phyloP scores from a whole-genome alignment of 2,113 vertebrate species.

The Albula glossodonta region DNA sequence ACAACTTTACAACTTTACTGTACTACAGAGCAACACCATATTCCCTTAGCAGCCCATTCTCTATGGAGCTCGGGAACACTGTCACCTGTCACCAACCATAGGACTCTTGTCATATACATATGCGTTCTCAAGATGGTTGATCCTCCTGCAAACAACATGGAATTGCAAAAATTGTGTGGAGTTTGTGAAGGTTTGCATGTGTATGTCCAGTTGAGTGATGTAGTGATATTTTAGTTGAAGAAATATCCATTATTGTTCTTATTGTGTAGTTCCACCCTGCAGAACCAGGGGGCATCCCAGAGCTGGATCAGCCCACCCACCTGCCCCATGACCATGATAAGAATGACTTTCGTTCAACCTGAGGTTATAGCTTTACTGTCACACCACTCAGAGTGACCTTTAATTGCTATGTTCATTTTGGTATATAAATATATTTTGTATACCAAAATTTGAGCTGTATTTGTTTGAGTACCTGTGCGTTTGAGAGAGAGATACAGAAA shows the following conservation, averaged over 20 bases:
- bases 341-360: not conserved
- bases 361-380: not conserved
- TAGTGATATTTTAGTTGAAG: too few relatives aligned
- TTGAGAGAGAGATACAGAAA: too few relatives aligned
- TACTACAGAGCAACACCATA: too few relatives aligned
- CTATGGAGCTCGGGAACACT: not conserved
- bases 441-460: too few relatives aligned
- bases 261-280: not conserved
- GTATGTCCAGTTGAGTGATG: too few relatives aligned
- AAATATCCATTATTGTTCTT: too few relatives aligned
- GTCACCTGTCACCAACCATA: not conserved
- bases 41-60: not conserved
- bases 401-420: constrained; percentile 13
- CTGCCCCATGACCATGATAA: not conserved
- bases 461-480: too few relatives aligned
- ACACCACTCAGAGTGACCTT: not conserved
- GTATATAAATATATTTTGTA: constrained; percentile 25
- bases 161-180: not conserved
- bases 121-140: not conserved
- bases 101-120: too few relatives aligned
- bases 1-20: too few relatives aligned
- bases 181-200: too few relatives aligned
- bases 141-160: not conserved
- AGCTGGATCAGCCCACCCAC: not conserved
- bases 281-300: too few relatives aligned